Conservation (phyloP, 2,888 invertebrate species). For the Stictocephala bisonia region DNA sequence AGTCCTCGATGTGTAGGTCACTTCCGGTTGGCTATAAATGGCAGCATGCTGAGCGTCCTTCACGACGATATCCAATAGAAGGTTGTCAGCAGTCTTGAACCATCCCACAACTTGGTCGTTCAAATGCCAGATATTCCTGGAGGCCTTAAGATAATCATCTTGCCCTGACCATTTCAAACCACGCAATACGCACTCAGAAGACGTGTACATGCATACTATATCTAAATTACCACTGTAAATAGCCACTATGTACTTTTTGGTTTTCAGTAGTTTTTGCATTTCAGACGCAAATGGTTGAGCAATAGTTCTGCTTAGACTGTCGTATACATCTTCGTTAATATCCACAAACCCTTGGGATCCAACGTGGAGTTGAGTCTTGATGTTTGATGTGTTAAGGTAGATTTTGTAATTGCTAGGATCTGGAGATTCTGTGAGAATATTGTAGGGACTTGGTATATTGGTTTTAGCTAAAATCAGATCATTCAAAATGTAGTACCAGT, state of each 20-base stretch:
- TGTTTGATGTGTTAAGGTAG: background rate
- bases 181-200: background rate
- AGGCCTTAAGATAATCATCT: background rate
- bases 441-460: background rate
- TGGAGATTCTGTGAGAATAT: background rate
- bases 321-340: background rate
- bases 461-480: background rate
- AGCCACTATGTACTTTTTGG: background rate
- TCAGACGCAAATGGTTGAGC: background rate
- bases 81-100: background rate
- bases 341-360: background rate
- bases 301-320: background rate
- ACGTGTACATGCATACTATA: background rate
- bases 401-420: background rate
- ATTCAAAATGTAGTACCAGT: constrained; percentile 5
- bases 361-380: background rate
- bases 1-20: no score
- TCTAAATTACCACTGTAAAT: background rate
- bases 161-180: background rate
- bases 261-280: background rate
- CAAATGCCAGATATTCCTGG: background rate
- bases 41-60: background rate
- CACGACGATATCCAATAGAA: background rate
- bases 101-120: background rate
- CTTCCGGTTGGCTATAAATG: background rate